Base-by-base conservation (phyloP, 2,113 vertebrate genomes). In the Chlamydotis undulata region DNA sequence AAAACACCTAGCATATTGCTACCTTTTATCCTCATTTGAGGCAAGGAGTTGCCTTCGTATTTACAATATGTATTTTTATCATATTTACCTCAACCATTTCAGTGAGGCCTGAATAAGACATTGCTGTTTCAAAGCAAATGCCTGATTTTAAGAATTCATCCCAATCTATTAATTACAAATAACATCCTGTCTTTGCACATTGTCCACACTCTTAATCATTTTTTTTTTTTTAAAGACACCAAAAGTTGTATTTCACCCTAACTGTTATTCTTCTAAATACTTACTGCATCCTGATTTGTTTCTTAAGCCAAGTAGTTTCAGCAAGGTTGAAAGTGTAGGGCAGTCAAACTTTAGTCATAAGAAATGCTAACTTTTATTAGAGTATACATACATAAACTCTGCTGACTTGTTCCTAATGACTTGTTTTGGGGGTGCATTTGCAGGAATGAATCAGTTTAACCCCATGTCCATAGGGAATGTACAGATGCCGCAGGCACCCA, bases 391-490 rank as follows among this genome's bases (percentile, higher is more conserved):
- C 7, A 4, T 55, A 4, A 65, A 2, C 64, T 45, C 37, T 76
- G 59, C 57, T 94, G 29, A 50, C 85, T 92, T 97, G 90, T 80
- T 96, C 45, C 96, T 98, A 96, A 98, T 96, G 96, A 97, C 65
- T 47, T 94, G 59, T 96, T 97, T 94, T 97, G 96, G 96, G 96
- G 97, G 83, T 97, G 37, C 94, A 53, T 98, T 98, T 97, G 83
- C 98, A 99, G 99, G 98, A 97, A 98, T 99, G 94, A 99, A 98
- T 98, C 99, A 99, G 96, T 99, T 99, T 98, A 99, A 98, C 96
- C 98, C 98, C 88, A 98, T 99, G 98, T 98, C 98, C 90, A 98
- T 99, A 98, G 99, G 99, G 97, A 99, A 99, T 68, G 98, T 99
- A 82, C 99, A 99, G 97, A 99, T 99, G 98, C 98, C 99, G 67